Percentiles rank a stretch among this genome's conserved stretches.
Evolutionary conservation across 1,140 invertebrate genomes (phyloP).

Genomic region (Epicauta chinensis): DNA sequence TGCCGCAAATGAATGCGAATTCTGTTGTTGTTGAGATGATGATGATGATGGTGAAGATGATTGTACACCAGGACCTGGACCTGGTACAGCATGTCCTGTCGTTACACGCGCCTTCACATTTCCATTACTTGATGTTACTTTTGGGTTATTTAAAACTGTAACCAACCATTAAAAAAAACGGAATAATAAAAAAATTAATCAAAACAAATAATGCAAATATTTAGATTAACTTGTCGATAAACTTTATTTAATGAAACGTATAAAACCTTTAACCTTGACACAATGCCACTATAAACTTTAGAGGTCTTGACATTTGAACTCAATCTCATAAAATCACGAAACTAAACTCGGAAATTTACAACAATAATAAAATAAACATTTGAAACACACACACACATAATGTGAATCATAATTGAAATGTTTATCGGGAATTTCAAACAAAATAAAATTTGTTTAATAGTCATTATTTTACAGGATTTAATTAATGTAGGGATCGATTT

Average conservation of each 20-base stretch:
- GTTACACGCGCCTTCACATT: slow-evolving; percentile 32
- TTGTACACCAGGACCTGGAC: slow-evolving; percentile 28
- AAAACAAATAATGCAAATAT: background rate
- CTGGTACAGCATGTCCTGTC: slow-evolving; percentile 30
- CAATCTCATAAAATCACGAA: slow-evolving; percentile 7
- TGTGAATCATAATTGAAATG: no score
- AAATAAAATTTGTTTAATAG: no score
- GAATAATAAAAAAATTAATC: slow-evolving; percentile 1
- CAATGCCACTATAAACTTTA: slow-evolving; percentile 7
- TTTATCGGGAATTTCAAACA: no score
- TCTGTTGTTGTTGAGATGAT: slow-evolving; percentile 7
- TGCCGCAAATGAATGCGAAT: slow-evolving; percentile 60
- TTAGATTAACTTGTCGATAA: no score
- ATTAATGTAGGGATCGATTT: no score
- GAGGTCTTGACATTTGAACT: slow-evolving; percentile 13
- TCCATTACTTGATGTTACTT: slow-evolving; percentile 26
- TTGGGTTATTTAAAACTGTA: slow-evolving; percentile 34
- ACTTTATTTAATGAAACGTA: background rate
- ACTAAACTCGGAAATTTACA: no score
- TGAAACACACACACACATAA: no score
- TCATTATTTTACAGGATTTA: no score
- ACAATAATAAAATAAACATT: no score
- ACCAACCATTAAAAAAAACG: slow-evolving; percentile 4
- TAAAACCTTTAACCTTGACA: slow-evolving; percentile 8
- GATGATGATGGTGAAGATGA: background rate